Evolutionary conservation across 2,888 invertebrate species (phyloP).

Genomic region (Drosophila algonquin): DNA sequence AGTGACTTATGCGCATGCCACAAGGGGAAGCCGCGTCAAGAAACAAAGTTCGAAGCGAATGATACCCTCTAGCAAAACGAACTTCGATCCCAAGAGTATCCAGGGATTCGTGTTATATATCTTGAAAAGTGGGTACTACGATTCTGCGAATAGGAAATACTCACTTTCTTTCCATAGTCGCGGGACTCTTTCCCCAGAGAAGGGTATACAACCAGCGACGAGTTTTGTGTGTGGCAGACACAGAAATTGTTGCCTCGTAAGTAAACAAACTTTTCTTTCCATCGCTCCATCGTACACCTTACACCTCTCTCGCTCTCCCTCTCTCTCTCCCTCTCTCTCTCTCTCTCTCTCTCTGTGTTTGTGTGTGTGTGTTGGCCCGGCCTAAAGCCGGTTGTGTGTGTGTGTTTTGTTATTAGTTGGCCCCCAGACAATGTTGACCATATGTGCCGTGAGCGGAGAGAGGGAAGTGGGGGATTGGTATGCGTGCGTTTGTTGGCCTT

Average conservation of each 20-base stretch:
- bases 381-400: constrained; percentile 43
- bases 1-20: constrained; percentile 75
- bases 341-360: too few relatives aligned
- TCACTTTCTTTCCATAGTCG: not conserved
- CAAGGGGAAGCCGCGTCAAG: constrained; percentile 11
- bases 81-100: too few relatives aligned
- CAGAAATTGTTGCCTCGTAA: constrained; percentile 51
- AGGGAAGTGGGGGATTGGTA: constrained; percentile 23
- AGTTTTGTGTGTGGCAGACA: constrained; percentile 51
- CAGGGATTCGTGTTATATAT: too few relatives aligned
- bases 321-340: constrained; percentile 27
- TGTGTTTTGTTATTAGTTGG: constrained; percentile 43
- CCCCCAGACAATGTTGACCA: constrained; percentile 53
- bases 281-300: constrained; percentile 5
- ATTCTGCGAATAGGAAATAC: not conserved
- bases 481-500: constrained; percentile 52
- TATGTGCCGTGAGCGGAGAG: constrained; percentile 29
- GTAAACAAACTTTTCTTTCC: constrained; percentile 64
- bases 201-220: constrained; percentile 45
- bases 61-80: not conserved
- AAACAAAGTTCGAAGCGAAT: constrained; percentile 3
- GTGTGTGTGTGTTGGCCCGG: constrained; percentile 28
- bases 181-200: constrained; percentile 2
- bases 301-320: constrained; percentile 8
- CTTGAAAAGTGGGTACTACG: too few relatives aligned